These are phyloP conservation scores for Selenia dentaria DNA, from an alignment of 2,888 invertebrate genomes.

Conservation along the genomic window DNA sequence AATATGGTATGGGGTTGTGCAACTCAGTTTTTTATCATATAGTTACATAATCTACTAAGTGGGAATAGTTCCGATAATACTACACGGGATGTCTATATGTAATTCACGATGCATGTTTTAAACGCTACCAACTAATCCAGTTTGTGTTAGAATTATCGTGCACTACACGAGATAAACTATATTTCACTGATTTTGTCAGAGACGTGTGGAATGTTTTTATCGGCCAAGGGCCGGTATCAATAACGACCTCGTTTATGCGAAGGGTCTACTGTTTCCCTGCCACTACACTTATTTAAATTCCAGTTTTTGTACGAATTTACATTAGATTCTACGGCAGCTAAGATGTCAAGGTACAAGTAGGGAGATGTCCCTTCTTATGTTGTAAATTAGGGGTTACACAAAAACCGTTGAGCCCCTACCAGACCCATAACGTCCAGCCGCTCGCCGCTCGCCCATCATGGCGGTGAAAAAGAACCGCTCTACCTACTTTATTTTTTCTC, in stretches of 20 bases:
- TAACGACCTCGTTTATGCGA: slow-evolving; percentile 73
- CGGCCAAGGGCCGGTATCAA: slow-evolving; percentile 64
- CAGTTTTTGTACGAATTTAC: slow-evolving; percentile 81
- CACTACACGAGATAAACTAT: background rate
- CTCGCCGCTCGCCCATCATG: slow-evolving; percentile 51
- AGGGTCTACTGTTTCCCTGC: slow-evolving; percentile 60
- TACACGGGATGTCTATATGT: no score
- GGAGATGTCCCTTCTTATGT: slow-evolving; percentile 75
- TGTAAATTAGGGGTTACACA: slow-evolving; percentile 83
- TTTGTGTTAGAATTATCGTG: background rate
- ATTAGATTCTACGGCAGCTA: slow-evolving; percentile 73
- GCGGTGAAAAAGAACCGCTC: slow-evolving; percentile 68
- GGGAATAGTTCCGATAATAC: no score
- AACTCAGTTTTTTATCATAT: no score
- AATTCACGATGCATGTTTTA: no score
- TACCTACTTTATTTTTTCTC: slow-evolving; percentile 64
- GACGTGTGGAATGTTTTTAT: slow-evolving; percentile 53
- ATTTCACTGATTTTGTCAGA: slow-evolving; percentile 18
- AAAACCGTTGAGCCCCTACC: slow-evolving; percentile 80
- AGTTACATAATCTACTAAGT: no score
- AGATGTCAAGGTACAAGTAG: slow-evolving; percentile 70
- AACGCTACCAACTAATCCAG: no score
- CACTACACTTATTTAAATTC: slow-evolving; percentile 82
- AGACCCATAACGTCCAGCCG: slow-evolving; percentile 79
- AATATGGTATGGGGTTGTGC: slow-evolving; percentile 13